These are phyloP conservation scores for Bucorvus abyssinicus DNA, from an alignment of 2,797 vertebrate genomes.

Conservation along the genomic window DNA sequence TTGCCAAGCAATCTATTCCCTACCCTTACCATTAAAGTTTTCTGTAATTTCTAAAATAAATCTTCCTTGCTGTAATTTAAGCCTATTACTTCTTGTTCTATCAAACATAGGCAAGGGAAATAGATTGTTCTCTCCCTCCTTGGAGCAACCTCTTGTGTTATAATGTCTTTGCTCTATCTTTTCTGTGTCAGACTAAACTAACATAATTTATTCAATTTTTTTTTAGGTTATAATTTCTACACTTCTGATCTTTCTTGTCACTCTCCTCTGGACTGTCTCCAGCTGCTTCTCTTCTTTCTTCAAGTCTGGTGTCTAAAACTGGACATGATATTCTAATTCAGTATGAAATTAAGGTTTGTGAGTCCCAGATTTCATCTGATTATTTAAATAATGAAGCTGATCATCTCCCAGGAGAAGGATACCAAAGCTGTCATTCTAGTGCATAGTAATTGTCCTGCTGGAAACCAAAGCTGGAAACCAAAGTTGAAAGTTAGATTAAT, in stretches of 20 bases:
- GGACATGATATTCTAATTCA: neutral
- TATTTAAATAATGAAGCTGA: conserved; percentile 31
- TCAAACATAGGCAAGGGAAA: conserved; percentile 26
- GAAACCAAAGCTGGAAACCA: neutral
- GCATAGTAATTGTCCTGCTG: neutral
- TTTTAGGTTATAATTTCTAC: conserved; percentile 27
- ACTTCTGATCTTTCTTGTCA: neutral
- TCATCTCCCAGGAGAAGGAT: neutral
- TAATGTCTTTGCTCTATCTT: neutral
- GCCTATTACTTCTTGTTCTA: conserved; percentile 28
- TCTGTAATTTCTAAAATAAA: conserved; percentile 57
- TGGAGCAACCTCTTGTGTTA: conserved; percentile 18
- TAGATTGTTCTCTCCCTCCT: conserved; percentile 37
- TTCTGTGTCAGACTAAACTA: conserved; percentile 27
- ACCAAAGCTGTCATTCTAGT: neutral
- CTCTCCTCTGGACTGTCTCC: neutral
- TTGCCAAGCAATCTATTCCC: conserved; percentile 41
- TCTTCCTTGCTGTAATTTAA: conserved; percentile 44
- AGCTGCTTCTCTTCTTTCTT: neutral
- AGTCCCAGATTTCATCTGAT: neutral
- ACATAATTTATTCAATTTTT: neutral
- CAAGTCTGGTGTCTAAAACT: neutral
- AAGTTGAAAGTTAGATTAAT: neutral
- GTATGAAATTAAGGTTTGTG: conserved; percentile 22
- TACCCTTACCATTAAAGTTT: conserved; percentile 16